Percentiles rank a stretch among this genome's conserved stretches.
These are phyloP conservation scores for Sander lucioperca DNA, from an alignment of 2,113 vertebrate genomes.

Conservation along the genomic window DNA sequence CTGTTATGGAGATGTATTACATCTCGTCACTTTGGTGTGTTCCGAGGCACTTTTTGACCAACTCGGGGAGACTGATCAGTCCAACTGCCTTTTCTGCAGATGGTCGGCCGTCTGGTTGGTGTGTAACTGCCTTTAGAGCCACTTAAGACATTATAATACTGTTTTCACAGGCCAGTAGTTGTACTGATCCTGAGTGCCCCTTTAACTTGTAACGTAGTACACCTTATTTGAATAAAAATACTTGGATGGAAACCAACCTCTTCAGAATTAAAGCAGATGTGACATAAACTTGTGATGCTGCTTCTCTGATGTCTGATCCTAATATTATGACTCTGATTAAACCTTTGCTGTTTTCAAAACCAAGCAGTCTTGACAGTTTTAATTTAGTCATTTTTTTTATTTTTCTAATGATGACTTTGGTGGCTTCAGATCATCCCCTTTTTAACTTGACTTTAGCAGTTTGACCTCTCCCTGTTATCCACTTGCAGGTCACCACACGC, in stretches of 20 bases:
- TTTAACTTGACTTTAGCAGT: neutral
- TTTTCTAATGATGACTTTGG: neutral
- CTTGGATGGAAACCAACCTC: neutral
- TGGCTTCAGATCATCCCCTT: neutral
- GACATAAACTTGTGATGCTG: neutral
- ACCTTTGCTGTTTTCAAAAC: neutral
- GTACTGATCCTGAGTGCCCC: too few species aligned
- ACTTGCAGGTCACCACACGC: conserved; percentile 77
- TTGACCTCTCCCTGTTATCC: conserved; percentile 7
- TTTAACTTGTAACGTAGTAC: too few species aligned
- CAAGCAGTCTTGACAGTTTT: neutral
- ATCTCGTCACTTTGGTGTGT: too few species aligned
- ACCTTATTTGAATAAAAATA: neutral
- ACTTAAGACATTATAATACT: too few species aligned
- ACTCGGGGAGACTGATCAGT: too few species aligned
- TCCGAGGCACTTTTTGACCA: too few species aligned
- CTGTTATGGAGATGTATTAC: too few species aligned
- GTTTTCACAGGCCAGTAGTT: too few species aligned
- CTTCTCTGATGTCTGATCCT: neutral
- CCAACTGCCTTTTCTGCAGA: too few species aligned
- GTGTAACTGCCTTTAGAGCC: too few species aligned
- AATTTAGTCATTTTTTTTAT: neutral
- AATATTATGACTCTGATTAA: too few species aligned
- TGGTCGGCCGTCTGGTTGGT: too few species aligned
- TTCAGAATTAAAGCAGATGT: neutral